Percentiles rank a stretch among this genome's conserved stretches.
Conservation (phyloP, 2,797 vertebrate species). For the Scomberomorus guttatus region DNA sequence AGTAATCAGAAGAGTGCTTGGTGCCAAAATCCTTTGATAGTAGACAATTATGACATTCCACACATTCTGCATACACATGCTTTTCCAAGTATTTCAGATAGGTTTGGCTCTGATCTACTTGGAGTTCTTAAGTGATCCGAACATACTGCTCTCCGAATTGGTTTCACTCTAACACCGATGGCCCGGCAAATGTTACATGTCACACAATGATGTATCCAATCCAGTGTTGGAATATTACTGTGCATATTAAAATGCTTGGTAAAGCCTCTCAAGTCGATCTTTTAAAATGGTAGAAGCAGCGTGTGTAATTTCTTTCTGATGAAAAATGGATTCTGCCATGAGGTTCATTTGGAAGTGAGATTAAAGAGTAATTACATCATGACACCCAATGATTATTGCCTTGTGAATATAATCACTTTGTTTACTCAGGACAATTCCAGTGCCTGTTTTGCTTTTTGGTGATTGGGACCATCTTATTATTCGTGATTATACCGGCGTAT, state of each 20-base stretch:
- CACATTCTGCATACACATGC: no score
- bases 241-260: slow-evolving; percentile 16
- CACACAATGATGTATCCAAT: no score
- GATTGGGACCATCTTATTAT: slow-evolving; percentile 47
- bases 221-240: neutral
- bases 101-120: no score
- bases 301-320: slow-evolving; percentile 45
- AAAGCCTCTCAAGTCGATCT: neutral
- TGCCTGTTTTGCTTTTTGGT: slow-evolving; percentile 29
- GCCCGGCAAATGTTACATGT: no score
- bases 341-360: slow-evolving; percentile 60
- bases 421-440: slow-evolving; percentile 55
- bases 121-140: neutral
- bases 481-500: slow-evolving; percentile 32
- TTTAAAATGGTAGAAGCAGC: neutral
- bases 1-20: no score
- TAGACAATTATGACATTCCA: no score
- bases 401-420: slow-evolving; percentile 53
- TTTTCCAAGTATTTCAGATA: no score
- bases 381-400: slow-evolving; percentile 55
- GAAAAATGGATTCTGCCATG: slow-evolving; percentile 48
- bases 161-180: no score
- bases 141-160: no score
- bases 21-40: no score
- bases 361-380: slow-evolving; percentile 61